Base-by-base conservation (phyloP, 1,140 invertebrate genomes). In the Macrocentrus cingulum region DNA sequence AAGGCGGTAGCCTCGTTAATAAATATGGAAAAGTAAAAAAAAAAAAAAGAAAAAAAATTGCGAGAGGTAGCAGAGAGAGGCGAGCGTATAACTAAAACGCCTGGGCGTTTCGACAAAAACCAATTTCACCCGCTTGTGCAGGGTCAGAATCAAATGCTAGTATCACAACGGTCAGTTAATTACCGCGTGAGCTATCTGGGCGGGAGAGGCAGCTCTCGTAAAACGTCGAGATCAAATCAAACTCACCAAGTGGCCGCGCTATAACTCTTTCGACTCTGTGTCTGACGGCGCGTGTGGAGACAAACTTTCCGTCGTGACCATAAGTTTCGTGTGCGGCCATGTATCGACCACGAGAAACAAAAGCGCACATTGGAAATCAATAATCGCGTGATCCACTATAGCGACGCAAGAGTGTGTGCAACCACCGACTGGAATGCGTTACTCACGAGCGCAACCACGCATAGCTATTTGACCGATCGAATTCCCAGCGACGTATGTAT, bases 321-420 rank as follows among this genome's bases (percentile, higher is more conserved):
- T 48, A 56, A 56, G 39, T 56, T 56, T 39, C 39, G 54, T 56
- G 49, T 56, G 46, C 54, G 54, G 44, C 49, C 54, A 25, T 56
- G n/a, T n/a, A n/a, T n/a, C n/a, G n/a, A n/a, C n/a, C n/a, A n/a
- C n/a, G n/a, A n/a, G n/a, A n/a, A n/a, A n/a, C n/a, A n/a, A n/a
- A n/a, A n/a, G n/a, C n/a, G n/a, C n/a, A 32, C 44, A 56, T 56
- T 46, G 54, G 54, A 56, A 56, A 56, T 56, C 54, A 48, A 56
- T 56, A 56, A 37, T 23, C 54, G 39, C 44, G 49, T 48, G 46
- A 42, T 48, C 32, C 19, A 48, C 2, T 39, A 8, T 8, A 15
- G 20, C 50, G 5, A 19, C 16, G 34, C 7, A 9, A 32, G 32
- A n/a, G 19, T 2, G 23, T 37, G 5, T 22, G 45, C 32, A 39